These are phyloP conservation scores for Tragelaphus strepsiceros DNA, from an alignment of 2,113 vertebrate species.

Conservation along the genomic window DNA sequence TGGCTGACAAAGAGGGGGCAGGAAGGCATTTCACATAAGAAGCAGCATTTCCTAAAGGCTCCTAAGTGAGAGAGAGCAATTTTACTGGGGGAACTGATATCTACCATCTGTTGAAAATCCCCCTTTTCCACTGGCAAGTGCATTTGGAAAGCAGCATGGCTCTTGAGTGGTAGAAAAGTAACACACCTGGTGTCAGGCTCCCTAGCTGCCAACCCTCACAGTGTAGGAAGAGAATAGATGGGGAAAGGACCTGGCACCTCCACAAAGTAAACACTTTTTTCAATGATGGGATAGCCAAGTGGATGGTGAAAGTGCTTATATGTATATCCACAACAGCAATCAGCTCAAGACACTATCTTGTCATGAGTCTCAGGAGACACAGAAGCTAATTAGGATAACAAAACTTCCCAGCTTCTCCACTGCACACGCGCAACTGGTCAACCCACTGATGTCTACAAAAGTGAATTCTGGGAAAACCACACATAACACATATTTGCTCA, in stretches of 20 bases:
- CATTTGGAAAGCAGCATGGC: neutral
- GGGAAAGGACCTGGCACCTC: rapidly evolving
- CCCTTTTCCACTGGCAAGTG: neutral
- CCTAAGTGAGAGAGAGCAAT: neutral
- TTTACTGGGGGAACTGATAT: neutral
- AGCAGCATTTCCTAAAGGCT: neutral
- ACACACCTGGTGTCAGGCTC: neutral
- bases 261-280: neutral
- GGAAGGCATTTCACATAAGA: neutral
- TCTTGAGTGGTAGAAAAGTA: neutral
- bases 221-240: rapidly evolving
- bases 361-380: rapidly evolving
- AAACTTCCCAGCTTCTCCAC: neutral
- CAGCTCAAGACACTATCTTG: too few species aligned
- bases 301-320: neutral
- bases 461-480: neutral
- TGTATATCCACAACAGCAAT: neutral
- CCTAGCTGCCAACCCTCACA: rapidly evolving
- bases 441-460: neutral
- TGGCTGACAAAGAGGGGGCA: neutral
- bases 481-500: neutral
- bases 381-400: neutral
- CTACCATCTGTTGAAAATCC: neutral
- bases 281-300: rapidly evolving
- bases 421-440: rapidly evolving